Evolutionary conservation across 2,888 invertebrate genomes (phyloP).

Genomic region (Elmis aenea): DNA sequence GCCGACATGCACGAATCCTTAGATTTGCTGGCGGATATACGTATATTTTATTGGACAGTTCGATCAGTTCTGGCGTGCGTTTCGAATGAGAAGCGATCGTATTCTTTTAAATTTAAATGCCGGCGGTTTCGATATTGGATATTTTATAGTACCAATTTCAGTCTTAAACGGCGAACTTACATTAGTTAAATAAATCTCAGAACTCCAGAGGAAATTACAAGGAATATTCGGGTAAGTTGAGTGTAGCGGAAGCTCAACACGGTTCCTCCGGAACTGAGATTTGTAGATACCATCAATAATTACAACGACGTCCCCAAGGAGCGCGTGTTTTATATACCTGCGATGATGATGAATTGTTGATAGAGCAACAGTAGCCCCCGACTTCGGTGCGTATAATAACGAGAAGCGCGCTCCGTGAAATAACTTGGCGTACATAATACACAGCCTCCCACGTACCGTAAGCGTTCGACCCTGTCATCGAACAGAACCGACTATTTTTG

Average conservation of each 20-base stretch:
- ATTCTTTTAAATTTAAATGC: constrained; percentile 15
- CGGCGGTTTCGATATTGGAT: constrained; percentile 13
- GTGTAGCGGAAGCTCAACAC: constrained; percentile 25
- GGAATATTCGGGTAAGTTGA: constrained; percentile 26
- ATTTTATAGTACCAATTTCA: constrained; percentile 11
- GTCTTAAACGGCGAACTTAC: constrained; percentile 8
- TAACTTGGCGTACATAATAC: constrained; percentile 21
- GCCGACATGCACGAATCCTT: no score
- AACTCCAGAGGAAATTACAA: constrained; percentile 29
- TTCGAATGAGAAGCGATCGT: no score
- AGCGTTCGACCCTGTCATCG: constrained; percentile 5
- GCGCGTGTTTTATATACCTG: constrained; percentile 26
- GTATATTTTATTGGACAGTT: constrained; percentile 12
- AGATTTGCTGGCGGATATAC: no score
- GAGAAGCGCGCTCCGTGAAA: constrained; percentile 26
- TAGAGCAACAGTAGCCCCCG: constrained; percentile 17
- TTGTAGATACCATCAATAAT: constrained; percentile 33
- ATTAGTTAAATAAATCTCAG: constrained; percentile 19
- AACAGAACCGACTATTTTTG: constrained; percentile 6
- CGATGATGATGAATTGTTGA: constrained; percentile 26
- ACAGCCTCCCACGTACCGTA: constrained; percentile 4
- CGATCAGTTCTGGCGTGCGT: constrained; percentile 12
- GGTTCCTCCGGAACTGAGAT: constrained; percentile 29
- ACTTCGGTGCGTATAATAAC: constrained; percentile 24
- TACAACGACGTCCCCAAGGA: constrained; percentile 24